These are phyloP conservation scores for Drosophila robusta DNA, from an alignment of 2,888 invertebrate species.

Conservation along the genomic window DNA sequence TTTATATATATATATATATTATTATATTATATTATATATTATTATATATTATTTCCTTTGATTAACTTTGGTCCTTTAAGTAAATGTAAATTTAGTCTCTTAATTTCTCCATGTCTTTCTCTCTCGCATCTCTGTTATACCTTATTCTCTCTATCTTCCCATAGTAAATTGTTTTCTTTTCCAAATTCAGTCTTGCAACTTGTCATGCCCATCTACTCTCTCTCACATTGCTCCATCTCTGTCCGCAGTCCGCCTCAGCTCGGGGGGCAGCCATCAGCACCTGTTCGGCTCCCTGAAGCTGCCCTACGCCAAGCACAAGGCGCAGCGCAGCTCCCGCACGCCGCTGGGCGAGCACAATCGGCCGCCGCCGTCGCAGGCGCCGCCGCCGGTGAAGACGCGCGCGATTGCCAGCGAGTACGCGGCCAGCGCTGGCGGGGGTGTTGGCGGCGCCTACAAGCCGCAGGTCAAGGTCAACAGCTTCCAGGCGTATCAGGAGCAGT, in stretches of 20 bases:
- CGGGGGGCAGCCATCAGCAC: constrained; percentile 57
- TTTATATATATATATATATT: too few relatives aligned
- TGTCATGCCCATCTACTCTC: too few relatives aligned
- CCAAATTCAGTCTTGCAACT: too few relatives aligned
- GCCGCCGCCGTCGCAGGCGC: constrained; percentile 53
- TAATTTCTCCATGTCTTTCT: too few relatives aligned
- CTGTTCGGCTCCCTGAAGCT: constrained; percentile 69
- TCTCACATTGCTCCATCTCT: not conserved
- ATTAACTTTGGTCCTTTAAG: too few relatives aligned
- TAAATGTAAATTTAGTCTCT: too few relatives aligned
- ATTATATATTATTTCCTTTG: too few relatives aligned
- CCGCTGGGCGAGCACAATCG: constrained; percentile 71
- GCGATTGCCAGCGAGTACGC: constrained; percentile 65
- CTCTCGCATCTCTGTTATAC: too few relatives aligned
- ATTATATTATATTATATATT: too few relatives aligned
- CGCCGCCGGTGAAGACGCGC: constrained; percentile 72
- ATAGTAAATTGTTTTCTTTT: too few relatives aligned
- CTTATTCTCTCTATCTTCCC: too few relatives aligned
- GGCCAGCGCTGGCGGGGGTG: constrained; percentile 1
- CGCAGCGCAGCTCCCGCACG: constrained; percentile 55
- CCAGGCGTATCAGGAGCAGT: constrained; percentile 48
- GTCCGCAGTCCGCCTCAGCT: constrained; percentile 50
- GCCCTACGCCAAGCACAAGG: constrained; percentile 64
- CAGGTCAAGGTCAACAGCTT: constrained; percentile 46
- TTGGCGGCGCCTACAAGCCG: constrained; percentile 34